Percentiles rank a stretch among this genome's conserved stretches.
Conservation (phyloP, 2,113 vertebrate genomes). For the Xiphophorus couchianus region DNA sequence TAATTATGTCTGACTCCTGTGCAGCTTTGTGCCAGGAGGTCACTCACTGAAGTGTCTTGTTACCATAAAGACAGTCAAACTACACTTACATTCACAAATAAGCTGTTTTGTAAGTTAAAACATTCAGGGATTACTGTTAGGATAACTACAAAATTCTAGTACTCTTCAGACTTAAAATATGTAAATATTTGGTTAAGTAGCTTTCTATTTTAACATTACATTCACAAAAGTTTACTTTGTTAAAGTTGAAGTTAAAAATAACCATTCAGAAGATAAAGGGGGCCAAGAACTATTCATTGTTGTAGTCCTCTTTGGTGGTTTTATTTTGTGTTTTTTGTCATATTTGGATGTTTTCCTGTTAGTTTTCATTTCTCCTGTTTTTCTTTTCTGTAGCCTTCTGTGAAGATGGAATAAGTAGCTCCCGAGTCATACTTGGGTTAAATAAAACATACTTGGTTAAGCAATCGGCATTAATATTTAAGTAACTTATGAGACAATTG, state of each 20-base stretch:
- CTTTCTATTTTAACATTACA: neutral
- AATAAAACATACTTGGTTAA: no score
- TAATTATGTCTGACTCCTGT: slow-evolving; percentile 43
- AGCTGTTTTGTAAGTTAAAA: neutral
- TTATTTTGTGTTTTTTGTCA: neutral
- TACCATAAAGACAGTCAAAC: slow-evolving; percentile 43
- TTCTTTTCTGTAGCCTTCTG: neutral
- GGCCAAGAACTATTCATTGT: neutral
- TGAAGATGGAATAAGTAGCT: neutral
- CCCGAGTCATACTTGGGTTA: no score
- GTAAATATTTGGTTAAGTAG: slow-evolving; percentile 20
- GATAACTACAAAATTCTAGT: slow-evolving; percentile 20
- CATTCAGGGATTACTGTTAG: neutral
- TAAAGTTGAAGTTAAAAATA: slow-evolving; percentile 11
- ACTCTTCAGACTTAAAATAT: slow-evolving; percentile 16
- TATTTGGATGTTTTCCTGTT: neutral
- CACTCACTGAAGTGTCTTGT: slow-evolving; percentile 33
- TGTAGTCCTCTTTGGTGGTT: neutral
- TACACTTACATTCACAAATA: slow-evolving; percentile 8
- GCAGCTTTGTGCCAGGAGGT: slow-evolving; percentile 17
- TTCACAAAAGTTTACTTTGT: slow-evolving; percentile 11
- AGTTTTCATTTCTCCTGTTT: neutral
- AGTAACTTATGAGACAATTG: neutral
- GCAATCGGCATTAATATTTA: neutral
- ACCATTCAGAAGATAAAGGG: neutral